A percentile compares a stretch with the other conserved stretches of the same genome.
Evolutionary conservation across 2,113 vertebrate genomes (phyloP).

Genomic region (Lanius collurio): DNA sequence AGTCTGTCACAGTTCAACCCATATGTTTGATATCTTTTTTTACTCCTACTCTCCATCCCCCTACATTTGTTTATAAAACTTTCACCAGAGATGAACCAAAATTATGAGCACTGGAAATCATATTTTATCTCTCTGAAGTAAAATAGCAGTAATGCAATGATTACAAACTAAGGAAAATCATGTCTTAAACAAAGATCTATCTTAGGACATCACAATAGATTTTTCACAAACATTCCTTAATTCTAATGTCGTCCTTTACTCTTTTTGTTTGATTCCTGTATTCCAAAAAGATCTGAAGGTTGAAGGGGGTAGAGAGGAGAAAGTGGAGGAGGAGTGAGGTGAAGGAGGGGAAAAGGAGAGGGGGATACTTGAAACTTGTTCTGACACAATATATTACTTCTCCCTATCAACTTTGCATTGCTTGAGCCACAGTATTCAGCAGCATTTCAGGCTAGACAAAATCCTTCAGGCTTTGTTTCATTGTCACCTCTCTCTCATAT

Average conservation of each 20-base stretch:
- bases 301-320: accelerated
- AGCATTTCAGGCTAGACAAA: neutral
- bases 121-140: neutral
- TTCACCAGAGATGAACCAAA: neutral
- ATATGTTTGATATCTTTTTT: neutral
- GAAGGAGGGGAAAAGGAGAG: neutral
- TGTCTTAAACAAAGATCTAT: neutral
- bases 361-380: neutral
- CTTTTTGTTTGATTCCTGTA: neutral
- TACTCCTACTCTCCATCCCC: neutral
- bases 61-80: neutral
- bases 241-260: neutral
- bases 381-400: neutral
- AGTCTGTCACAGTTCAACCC: neutral
- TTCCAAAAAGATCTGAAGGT: neutral
- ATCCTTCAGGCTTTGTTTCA: neutral
- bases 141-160: neutral
- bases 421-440: neutral
- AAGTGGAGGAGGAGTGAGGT: neutral
- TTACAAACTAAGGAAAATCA: neutral
- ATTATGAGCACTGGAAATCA: neutral
- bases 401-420: neutral
- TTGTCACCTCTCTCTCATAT: neutral
- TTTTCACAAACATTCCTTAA: neutral
- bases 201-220: neutral